Percentiles rank a stretch among this genome's conserved stretches.
phyloP scores from a whole-genome alignment of 2,888 invertebrate species.

The Stenodema calcarata region DNA sequence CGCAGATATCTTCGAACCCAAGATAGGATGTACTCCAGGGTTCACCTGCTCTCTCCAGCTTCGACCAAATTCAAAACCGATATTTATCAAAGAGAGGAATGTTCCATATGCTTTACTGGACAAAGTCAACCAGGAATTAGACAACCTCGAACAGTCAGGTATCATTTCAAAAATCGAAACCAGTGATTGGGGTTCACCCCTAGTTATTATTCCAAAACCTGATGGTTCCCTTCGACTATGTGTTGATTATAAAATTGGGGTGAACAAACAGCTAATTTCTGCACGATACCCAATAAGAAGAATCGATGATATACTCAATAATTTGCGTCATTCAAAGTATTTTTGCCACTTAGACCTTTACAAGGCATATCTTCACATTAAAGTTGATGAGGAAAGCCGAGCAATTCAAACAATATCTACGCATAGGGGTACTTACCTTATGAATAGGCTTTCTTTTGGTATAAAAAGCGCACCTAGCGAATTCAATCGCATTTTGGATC shows the following conservation, averaged over 20 bases:
- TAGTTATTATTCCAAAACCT: slow-evolving; percentile 19
- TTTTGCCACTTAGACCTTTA: slow-evolving; percentile 54
- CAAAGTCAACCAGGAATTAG: slow-evolving; percentile 48
- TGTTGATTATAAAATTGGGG: slow-evolving; percentile 56
- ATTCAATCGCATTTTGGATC: slow-evolving; percentile 22
- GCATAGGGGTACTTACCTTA: slow-evolving; percentile 46
- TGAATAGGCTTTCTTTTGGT: slow-evolving; percentile 34
- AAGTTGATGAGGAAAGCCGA: slow-evolving; percentile 51
- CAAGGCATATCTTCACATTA: slow-evolving; percentile 55
- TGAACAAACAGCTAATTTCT: slow-evolving; percentile 56
- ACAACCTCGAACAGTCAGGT: slow-evolving; percentile 47
- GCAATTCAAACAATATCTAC: slow-evolving; percentile 49
- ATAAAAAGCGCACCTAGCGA: slow-evolving; percentile 35
- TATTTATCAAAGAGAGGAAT: neutral
- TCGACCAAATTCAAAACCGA: neutral
- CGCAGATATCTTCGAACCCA: slow-evolving; percentile 3
- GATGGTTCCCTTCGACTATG: slow-evolving; percentile 48
- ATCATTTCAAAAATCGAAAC: slow-evolving; percentile 42
- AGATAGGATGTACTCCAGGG: neutral
- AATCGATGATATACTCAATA: slow-evolving; percentile 52
- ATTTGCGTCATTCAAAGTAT: slow-evolving; percentile 48
- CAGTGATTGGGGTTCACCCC: slow-evolving; percentile 50
- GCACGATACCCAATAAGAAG: slow-evolving; percentile 54
- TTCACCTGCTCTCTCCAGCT: slow-evolving; percentile 21
- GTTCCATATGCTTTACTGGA: slow-evolving; percentile 51